These are phyloP conservation scores for Tyrophagus putrescentiae DNA, from an alignment of 1,140 invertebrate species.

Conservation along the genomic window DNA sequence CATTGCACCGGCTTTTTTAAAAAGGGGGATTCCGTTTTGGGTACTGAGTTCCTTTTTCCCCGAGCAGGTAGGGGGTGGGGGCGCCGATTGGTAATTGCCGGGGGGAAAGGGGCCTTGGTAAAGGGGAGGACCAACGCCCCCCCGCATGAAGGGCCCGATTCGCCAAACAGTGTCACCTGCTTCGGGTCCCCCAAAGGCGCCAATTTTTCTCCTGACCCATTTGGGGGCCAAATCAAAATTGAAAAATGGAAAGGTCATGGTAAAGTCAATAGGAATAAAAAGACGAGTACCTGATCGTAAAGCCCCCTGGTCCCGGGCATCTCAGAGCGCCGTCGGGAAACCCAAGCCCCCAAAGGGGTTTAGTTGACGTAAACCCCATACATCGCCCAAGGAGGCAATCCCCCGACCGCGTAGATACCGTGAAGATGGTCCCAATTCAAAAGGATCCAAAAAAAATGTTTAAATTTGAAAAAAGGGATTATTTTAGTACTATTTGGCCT, in stretches of 20 bases:
- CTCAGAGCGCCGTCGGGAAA: conserved; percentile 55
- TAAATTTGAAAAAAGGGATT: no score
- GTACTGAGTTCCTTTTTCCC: neutral
- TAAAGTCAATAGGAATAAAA: no score
- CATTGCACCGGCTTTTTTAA: neutral
- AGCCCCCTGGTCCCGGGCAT: conserved; percentile 79
- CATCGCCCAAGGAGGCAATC: conserved; percentile 61
- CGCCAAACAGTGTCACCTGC: conserved; percentile 40
- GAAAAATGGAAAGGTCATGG: no score
- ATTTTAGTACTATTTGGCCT: no score
- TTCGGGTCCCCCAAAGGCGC: conserved; percentile 25
- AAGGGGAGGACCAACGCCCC: conserved; percentile 32
- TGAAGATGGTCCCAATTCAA: conserved; percentile 31
- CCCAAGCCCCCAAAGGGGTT: conserved; percentile 48
- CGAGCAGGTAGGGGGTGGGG: neutral
- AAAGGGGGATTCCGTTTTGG: conserved; percentile 26
- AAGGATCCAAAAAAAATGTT: no score
- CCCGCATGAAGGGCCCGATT: conserved; percentile 33
- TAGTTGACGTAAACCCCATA: conserved; percentile 36
- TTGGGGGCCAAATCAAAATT: conserved; percentile 25
- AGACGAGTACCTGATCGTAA: conserved; percentile 75
- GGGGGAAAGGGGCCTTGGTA: conserved; percentile 22
- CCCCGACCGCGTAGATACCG: conserved; percentile 45
- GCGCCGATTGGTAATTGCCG: conserved; percentile 33
- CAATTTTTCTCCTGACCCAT: conserved; percentile 27